Base-by-base conservation (phyloP, 2,888 invertebrate genomes). In the Sipha maydis region DNA sequence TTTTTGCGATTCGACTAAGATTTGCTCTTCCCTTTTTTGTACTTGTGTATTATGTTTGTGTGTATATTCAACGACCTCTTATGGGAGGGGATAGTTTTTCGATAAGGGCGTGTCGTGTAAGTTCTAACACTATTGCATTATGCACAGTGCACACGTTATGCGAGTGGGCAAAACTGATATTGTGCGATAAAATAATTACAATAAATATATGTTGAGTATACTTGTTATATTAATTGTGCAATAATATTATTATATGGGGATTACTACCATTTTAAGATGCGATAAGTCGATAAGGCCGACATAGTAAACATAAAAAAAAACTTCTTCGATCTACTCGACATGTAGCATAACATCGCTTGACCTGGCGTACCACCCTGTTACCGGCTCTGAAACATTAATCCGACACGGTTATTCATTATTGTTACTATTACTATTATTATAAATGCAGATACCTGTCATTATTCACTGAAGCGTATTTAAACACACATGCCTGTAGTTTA, bases 361-460 rank as follows among this genome's bases (percentile, higher is more conserved):
- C 80, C 86, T 54, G 86, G 80, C 80, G 86, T 88, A 88, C 86
- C 86, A 88, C 80, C 86, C 86, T 28, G 86, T 88, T 88, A 88
- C 86, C 73, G 86, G 86, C 86, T 88, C 86, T 75, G 80, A 88
- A 88, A 88, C 80, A 80, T 88, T 75, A 88, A 80, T 88, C 86
- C 80, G 86, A 88, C 86, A 88, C 80, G 80, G 80, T 80, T 88
- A 75, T 80, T 71, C 79, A 75, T 88, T 80, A 80, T 75, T 85
- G 78, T 48, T 61, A 61, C 38, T 31, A 80, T 83, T 84, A 76
- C 38, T 31, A 80, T 83, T 84, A 76, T 88, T 80, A 88, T 88
- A 73, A 88, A 88, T 88, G 61, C 75, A 38, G 61, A 80, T 73
- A 75, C 86, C 86, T 80, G 86, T 88, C 86, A 88, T 88, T 88